Conservation (phyloP, 2,888 invertebrate species). For the Dryobota labecula region DNA sequence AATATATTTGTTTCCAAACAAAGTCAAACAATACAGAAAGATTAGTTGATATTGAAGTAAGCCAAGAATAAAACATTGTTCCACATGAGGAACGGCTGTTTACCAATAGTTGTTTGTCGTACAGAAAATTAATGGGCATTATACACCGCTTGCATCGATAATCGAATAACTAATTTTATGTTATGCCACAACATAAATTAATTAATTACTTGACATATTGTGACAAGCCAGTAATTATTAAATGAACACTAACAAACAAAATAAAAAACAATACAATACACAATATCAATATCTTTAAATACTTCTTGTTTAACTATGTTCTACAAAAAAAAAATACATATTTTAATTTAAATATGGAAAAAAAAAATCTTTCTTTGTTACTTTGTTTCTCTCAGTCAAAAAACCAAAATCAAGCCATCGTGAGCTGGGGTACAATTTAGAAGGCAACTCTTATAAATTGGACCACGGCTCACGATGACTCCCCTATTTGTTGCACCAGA, state of each 20-base stretch:
- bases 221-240: neutral
- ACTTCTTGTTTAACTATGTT: neutral
- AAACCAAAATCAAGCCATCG: too few species aligned
- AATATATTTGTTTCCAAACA: neutral
- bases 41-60: neutral
- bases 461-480: conserved; percentile 52
- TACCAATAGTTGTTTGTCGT: neutral
- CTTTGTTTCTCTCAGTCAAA: neutral
- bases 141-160: neutral
- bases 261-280: neutral
- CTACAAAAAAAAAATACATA: too few species aligned
- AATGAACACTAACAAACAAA: neutral
- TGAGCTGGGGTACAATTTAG: too few species aligned
- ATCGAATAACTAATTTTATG: neutral
- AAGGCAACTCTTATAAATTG: conserved; percentile 59
- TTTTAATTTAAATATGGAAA: too few species aligned
- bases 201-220: neutral
- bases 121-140: neutral
- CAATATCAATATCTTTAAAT: neutral
- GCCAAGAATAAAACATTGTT: neutral
- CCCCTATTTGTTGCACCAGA: conserved; percentile 53
- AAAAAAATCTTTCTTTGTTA: neutral
- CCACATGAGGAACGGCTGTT: neutral
- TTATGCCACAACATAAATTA: neutral
- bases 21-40: neutral